Conservation (phyloP, 2,113 vertebrate genomes). For the Mus pahari region DNA sequence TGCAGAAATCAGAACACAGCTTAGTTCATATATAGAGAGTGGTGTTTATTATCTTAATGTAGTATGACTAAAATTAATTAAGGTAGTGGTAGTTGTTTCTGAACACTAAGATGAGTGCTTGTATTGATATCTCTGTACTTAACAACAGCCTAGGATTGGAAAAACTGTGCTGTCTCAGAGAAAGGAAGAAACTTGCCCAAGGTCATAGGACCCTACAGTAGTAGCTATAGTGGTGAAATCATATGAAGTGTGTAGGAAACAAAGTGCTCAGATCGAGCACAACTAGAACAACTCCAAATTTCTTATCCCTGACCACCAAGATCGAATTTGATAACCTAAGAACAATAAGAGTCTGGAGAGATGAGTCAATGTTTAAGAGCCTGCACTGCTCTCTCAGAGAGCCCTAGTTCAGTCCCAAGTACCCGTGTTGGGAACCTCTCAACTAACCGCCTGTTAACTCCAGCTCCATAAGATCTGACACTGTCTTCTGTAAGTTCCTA, state of each 20-base stretch:
- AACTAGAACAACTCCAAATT: neutral
- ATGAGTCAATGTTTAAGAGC: neutral
- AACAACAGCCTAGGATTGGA: neutral
- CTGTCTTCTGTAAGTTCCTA: neutral
- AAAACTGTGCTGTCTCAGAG: neutral
- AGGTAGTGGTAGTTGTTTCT: slow-evolving; percentile 9
- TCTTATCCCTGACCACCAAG: neutral
- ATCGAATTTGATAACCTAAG: neutral
- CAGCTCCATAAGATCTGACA: too few species aligned
- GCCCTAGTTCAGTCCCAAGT: neutral
- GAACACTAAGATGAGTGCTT: neutral
- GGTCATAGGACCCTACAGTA: neutral
- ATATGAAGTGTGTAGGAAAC: neutral
- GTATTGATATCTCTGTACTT: neutral
- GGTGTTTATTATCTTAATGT: neutral
- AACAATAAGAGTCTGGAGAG: neutral
- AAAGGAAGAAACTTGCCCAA: neutral
- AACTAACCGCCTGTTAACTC: too few species aligned
- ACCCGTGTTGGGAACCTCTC: neutral
- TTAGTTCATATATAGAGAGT: slow-evolving; percentile 4
- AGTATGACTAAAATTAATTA: slow-evolving; percentile 14
- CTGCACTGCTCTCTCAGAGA: neutral
- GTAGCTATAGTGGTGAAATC: neutral
- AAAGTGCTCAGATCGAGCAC: neutral
- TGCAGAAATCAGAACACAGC: neutral